Base-by-base conservation (phyloP, 2,888 invertebrate genomes). In the Drosophila demipolita region DNA sequence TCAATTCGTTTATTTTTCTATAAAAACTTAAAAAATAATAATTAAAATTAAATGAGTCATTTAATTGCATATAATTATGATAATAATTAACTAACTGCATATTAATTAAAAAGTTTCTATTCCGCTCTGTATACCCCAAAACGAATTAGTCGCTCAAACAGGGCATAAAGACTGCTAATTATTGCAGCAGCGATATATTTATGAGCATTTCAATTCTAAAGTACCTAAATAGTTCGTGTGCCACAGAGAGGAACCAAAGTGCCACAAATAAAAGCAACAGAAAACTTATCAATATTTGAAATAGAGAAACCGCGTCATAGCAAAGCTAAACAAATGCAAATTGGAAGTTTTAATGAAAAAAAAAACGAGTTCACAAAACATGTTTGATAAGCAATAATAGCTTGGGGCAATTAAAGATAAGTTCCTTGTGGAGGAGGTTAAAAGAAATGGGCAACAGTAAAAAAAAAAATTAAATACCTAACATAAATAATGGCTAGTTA, bases 221-320 rank as follows among this genome's bases (percentile, higher is more conserved):
- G 62, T 65, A 15, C 15, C 50, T 12, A 66, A 15, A 45, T 45
- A 45, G 8, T 23, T 38, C 42, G 53, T 64, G 62, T 61, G 52
- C 15, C 20, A 49, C 12, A 45, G 29, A 45, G 15, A 55, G n/a
- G 40, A 42, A 53, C 20, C 17, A 38, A 20, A 26, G 11, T 20
- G 45, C 17, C 40, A 32, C 33, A 59, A 57, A 49, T 40, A 54
- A 58, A 70, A 20, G 40, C 32, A 79, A 73, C 45, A 53, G 5
- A 57, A 40, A 29, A 35, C 66, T 78, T 72, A 80, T 78, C 80
- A 82, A 78, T 71, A 68, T 74, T 80, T 70, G 65, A 49, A 26
- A 53, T 60, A 52, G 48, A 40, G 54, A 52, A 68, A 58, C 58
- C 48, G 32, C 38, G 55, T 62, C 65, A 53, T 36, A 65, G n/a